Evolutionary conservation across 1,140 invertebrate species (phyloP).

Genomic region (Antheraea pernyi): DNA sequence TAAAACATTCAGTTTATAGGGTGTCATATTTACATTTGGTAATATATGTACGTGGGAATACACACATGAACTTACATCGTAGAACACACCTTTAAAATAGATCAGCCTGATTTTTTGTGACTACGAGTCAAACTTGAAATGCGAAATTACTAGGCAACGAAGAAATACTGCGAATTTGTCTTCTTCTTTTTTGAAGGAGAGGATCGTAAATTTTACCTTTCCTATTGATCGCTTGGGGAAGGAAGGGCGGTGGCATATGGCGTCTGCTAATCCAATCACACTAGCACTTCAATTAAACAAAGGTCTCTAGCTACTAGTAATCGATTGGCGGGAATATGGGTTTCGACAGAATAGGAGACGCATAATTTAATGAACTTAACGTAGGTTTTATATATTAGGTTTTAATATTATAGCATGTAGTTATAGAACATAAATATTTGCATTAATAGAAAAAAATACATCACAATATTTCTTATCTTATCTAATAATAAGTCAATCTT

Average conservation of each 20-base stretch:
- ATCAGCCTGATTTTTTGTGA: neutral
- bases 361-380: no score
- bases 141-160: neutral
- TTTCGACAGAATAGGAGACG: slow-evolving; percentile 39
- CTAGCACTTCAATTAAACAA: slow-evolving; percentile 62
- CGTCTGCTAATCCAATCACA: slow-evolving; percentile 55
- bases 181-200: slow-evolving; percentile 16
- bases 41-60: slow-evolving; percentile 65
- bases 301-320: slow-evolving; percentile 52
- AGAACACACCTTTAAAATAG: slow-evolving; percentile 30
- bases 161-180: neutral
- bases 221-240: slow-evolving; percentile 30
- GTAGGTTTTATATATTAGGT: no score
- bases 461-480: no score
- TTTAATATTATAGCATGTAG: no score
- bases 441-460: no score
- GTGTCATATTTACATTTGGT: slow-evolving; percentile 77
- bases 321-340: slow-evolving; percentile 58
- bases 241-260: slow-evolving; percentile 25
- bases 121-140: neutral
- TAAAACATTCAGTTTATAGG: slow-evolving; percentile 77
- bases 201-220: slow-evolving; percentile 21
- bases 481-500: no score
- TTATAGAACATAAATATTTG: no score
- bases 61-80: slow-evolving; percentile 58